Evolutionary conservation across 2,797 vertebrate species (phyloP).

Genomic region (Schizopygopsis malacanthus): DNA sequence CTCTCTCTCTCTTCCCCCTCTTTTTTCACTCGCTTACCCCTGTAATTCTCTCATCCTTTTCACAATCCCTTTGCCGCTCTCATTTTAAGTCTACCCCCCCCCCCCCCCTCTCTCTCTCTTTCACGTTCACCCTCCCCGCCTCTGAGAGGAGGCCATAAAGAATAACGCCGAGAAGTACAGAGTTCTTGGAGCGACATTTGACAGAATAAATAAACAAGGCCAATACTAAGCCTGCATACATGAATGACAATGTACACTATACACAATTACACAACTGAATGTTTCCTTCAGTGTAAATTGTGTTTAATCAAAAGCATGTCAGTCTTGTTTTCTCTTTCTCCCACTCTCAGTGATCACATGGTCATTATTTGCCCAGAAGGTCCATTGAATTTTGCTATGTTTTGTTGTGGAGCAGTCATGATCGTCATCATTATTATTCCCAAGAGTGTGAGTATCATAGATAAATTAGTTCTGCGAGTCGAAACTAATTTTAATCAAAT

Average conservation of each 20-base stretch:
- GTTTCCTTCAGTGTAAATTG: constrained; percentile 70
- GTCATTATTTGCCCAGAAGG: constrained; percentile 6
- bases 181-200: constrained; percentile 83
- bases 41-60: constrained; percentile 59
- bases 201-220: constrained; percentile 80
- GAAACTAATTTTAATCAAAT: constrained; percentile 17
- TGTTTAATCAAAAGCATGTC: constrained; percentile 51
- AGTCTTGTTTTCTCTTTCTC: constrained; percentile 26
- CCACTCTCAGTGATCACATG: neutral
- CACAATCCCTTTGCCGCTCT: constrained; percentile 35
- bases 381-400: neutral
- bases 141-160: constrained; percentile 56
- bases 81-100: neutral
- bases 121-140: constrained; percentile 42
- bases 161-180: constrained; percentile 75
- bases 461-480: constrained; percentile 1
- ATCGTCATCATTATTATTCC: neutral
- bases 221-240: constrained; percentile 75
- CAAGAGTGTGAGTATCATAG: neutral
- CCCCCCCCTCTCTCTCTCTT: neutral
- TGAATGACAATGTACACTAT: constrained; percentile 68
- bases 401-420: neutral
- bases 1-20: constrained; percentile 49
- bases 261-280: constrained; percentile 73
- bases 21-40: constrained; percentile 23